These are phyloP conservation scores for Caenorhabditis remanei DNA, from an alignment of 1,140 invertebrate genomes.

Conservation along the genomic window DNA sequence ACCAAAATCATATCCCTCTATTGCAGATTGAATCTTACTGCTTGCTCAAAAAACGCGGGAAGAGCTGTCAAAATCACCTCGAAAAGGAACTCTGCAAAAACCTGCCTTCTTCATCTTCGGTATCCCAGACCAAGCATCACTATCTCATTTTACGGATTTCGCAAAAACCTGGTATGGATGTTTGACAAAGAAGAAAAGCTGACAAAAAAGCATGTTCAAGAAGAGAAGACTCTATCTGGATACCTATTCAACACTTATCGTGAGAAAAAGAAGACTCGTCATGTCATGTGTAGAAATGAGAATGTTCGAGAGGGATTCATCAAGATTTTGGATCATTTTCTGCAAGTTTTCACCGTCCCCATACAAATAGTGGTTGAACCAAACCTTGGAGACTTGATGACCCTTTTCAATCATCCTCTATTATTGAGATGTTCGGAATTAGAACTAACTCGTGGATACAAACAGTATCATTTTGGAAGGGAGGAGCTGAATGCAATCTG, in stretches of 20 bases:
- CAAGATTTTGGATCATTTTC: not conserved
- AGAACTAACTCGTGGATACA: not conserved
- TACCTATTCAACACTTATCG: not conserved
- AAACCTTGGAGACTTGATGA: not conserved
- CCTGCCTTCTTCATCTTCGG: not conserved
- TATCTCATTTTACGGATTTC: not conserved
- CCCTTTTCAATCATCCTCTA: not conserved
- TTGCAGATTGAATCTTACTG: not conserved
- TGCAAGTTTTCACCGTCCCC: not conserved
- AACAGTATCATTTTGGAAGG: not conserved
- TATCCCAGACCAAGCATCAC: not conserved
- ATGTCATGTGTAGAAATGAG: not conserved
- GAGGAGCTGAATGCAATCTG: not conserved
- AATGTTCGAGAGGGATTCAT: not conserved
- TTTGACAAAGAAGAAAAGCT: not conserved
- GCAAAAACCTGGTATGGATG: not conserved
- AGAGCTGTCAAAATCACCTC: not conserved
- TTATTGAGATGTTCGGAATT: not conserved
- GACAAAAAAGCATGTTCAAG: not conserved
- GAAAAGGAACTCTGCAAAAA: not conserved
- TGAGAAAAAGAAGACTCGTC: not conserved
- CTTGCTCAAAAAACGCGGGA: not conserved
- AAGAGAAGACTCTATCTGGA: not conserved
- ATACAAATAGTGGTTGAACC: not conserved
- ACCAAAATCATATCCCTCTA: no score